phyloP scores from a whole-genome alignment of 1,140 invertebrate genomes.

The Aphidius gifuensis region DNA sequence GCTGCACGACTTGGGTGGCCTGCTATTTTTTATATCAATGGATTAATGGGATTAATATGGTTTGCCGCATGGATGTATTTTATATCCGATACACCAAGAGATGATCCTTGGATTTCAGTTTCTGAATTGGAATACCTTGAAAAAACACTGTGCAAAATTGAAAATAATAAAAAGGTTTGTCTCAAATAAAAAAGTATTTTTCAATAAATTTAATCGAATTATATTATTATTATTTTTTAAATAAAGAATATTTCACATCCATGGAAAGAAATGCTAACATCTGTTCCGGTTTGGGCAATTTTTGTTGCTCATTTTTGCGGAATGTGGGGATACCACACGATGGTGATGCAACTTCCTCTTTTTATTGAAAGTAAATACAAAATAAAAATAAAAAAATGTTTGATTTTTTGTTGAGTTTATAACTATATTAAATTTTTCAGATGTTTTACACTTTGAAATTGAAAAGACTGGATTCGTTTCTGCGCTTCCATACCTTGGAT shows the following conservation, averaged over 20 bases:
- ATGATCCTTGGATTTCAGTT: conserved; percentile 70
- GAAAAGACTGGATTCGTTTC: conserved; percentile 76
- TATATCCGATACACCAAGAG: conserved; percentile 72
- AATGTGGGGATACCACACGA: conserved; percentile 96
- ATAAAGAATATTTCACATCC: conserved; percentile 61
- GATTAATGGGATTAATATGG: conserved; percentile 71
- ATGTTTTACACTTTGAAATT: conserved; percentile 69
- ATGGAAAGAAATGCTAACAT: conserved; percentile 78
- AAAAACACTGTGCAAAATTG: conserved; percentile 30
- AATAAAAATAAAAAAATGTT: too few species aligned
- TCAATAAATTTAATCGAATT: neutral
- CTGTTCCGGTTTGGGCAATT: conserved; percentile 85
- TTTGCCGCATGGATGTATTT: conserved; percentile 67
- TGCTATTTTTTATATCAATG: conserved; percentile 86
- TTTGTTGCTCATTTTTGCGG: conserved; percentile 87
- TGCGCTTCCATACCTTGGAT: conserved; percentile 81
- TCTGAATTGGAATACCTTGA: conserved; percentile 78
- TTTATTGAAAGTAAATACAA: conserved; percentile 72
- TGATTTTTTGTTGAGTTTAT: too few species aligned
- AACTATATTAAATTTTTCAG: conserved; percentile 44
- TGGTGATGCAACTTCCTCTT: conserved; percentile 84
- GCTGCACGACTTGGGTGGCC: conserved; percentile 76
- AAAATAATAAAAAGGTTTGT: too few species aligned
- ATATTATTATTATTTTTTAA: neutral
- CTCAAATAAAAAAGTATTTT: conserved; percentile 20